phyloP scores from a whole-genome alignment of 2,888 invertebrate species.

The Halictus ligatus region DNA sequence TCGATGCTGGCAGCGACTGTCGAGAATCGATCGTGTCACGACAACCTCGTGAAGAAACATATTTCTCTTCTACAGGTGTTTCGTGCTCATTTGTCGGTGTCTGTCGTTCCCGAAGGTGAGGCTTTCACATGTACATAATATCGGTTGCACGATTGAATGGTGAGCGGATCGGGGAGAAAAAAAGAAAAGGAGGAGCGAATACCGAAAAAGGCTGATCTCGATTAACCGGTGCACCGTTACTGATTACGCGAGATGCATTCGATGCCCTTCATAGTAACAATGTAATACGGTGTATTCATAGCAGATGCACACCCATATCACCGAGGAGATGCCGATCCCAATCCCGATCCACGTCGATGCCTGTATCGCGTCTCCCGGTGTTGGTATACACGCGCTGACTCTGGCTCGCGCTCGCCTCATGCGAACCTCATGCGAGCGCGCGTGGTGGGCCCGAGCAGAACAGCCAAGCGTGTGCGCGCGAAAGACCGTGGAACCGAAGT shows the following conservation, averaged over 20 bases:
- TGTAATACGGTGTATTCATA: constrained; percentile 62
- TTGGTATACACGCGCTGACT: not conserved
- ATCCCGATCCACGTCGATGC: not conserved
- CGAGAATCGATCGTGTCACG: not conserved
- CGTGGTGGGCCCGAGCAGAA: constrained; percentile 10
- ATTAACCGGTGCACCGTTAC: constrained; percentile 63
- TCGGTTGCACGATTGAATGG: constrained; percentile 26
- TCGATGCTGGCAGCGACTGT: not conserved
- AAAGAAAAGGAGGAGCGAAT: constrained; percentile 31
- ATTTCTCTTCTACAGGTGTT: constrained; percentile 8
- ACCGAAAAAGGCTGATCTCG: constrained; percentile 63
- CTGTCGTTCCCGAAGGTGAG: constrained; percentile 48
- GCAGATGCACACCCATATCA: constrained; percentile 41
- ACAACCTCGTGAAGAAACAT: not conserved
- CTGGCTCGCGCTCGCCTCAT: not conserved
- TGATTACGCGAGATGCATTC: constrained; percentile 56
- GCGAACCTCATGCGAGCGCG: constrained; percentile 8
- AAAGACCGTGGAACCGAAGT: constrained; percentile 17
- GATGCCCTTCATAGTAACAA: constrained; percentile 56
- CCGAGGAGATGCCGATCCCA: not conserved
- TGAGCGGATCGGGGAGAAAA: not conserved
- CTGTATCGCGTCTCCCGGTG: not conserved
- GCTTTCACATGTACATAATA: constrained; percentile 21
- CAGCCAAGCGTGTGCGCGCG: constrained; percentile 23
- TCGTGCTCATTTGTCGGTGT: constrained; percentile 17